Conservation (phyloP, 2,113 vertebrate species). For the Conger conger region DNA sequence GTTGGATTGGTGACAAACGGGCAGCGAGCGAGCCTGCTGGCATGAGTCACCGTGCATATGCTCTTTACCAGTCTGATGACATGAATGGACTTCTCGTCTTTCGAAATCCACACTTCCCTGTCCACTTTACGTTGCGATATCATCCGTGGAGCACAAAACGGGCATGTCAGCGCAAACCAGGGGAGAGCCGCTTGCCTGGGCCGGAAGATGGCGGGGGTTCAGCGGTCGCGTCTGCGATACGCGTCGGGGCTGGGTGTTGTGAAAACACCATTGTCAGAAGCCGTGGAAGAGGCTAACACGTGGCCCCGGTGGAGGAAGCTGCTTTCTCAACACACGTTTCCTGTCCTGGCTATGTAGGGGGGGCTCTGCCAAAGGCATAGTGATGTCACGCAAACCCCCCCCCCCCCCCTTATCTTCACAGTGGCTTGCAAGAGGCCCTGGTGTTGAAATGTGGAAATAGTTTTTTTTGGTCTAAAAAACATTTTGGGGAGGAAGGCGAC, state of each 20-base stretch:
- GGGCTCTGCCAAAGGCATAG: neutral
- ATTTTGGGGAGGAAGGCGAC: constrained; percentile 6
- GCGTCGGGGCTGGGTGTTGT: neutral
- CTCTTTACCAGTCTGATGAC: neutral
- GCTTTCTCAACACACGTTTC: constrained; percentile 28
- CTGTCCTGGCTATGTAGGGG: constrained; percentile 14
- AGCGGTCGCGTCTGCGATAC: neutral
- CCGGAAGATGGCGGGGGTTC: neutral
- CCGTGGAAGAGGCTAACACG: constrained; percentile 12
- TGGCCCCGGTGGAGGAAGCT: constrained; percentile 17
- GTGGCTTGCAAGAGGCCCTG: neutral
- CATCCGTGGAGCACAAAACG: neutral
- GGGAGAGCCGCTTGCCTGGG: neutral
- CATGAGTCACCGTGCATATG: neutral
- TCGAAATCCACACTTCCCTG: constrained; percentile 1
- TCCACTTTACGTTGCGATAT: neutral
- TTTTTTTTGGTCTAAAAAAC: neutral
- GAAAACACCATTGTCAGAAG: neutral
- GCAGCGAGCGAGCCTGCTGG: too few relatives aligned
- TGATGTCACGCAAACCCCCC: neutral
- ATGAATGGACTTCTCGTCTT: neutral
- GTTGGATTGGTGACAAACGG: too few relatives aligned
- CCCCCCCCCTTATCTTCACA: too few relatives aligned
- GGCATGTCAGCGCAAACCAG: neutral
- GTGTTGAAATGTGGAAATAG: neutral